Evolutionary conservation across 2,113 vertebrate genomes (phyloP).

Genomic region (Speoplatyrhinus poulsoni): DNA sequence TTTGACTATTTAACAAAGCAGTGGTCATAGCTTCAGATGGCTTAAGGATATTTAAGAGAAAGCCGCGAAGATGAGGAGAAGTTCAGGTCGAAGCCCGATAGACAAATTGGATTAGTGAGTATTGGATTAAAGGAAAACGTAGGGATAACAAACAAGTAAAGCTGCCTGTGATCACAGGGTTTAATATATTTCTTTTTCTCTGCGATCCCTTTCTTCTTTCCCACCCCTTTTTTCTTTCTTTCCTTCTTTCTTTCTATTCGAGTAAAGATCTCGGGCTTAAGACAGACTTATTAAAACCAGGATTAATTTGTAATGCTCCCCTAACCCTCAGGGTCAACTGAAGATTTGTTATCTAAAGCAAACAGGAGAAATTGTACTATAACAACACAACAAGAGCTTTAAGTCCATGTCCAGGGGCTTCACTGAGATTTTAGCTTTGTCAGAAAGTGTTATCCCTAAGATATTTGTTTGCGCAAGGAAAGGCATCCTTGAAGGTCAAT

Average conservation of each 20-base stretch:
- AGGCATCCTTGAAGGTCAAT: constrained; percentile 13
- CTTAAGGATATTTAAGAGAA: constrained; percentile 83
- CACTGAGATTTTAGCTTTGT: constrained; percentile 57
- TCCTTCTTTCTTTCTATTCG: constrained; percentile 46
- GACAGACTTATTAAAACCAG: constrained; percentile 97
- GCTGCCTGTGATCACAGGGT: constrained; percentile 97
- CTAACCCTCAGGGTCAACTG: constrained; percentile 83
- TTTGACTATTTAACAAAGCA: constrained; percentile 5
- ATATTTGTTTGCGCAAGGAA: constrained; percentile 43
- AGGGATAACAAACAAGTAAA: constrained; percentile 97
- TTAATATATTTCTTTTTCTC: constrained; percentile 83
- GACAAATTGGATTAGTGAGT: constrained; percentile 99
- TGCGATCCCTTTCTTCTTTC: constrained; percentile 64
- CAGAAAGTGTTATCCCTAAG: constrained; percentile 46
- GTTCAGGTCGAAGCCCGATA: constrained; percentile 92
- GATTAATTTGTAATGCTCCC: constrained; percentile 97
- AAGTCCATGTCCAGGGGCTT: constrained; percentile 47
- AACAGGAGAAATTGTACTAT: constrained; percentile 74
- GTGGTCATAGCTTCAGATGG: constrained; percentile 80
- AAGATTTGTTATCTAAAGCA: constrained; percentile 85
- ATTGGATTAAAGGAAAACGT: constrained; percentile 99
- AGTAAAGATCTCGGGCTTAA: constrained; percentile 89
- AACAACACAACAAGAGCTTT: constrained; percentile 57
- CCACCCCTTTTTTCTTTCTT: constrained; percentile 35
- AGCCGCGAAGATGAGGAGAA: constrained; percentile 83